Evolutionary conservation across 2,888 invertebrate genomes (phyloP).

Genomic region (Tetragonula carbonaria): DNA sequence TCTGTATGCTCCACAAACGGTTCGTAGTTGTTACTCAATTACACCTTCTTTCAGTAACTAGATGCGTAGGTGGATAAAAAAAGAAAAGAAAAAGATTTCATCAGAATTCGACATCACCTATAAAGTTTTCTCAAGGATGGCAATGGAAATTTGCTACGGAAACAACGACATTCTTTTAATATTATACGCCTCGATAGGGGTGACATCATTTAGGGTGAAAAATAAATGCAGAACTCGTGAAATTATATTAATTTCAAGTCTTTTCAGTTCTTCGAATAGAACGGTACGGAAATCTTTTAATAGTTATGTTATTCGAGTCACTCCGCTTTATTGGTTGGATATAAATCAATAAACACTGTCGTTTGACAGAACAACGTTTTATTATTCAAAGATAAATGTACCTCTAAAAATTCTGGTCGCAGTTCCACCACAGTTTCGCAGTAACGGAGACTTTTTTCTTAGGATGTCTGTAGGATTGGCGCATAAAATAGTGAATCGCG

Average conservation of each 20-base stretch:
- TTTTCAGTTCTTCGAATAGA: not conserved
- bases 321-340: not conserved
- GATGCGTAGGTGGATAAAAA: not conserved
- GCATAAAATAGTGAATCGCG: conserved; percentile 39
- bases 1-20: conserved; percentile 38
- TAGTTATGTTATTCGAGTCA: not conserved
- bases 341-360: conserved; percentile 13
- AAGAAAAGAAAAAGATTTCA: not conserved
- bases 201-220: not conserved
- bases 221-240: not conserved
- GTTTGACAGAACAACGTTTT: conserved; percentile 53
- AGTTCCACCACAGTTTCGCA: conserved; percentile 48
- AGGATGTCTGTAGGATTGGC: conserved; percentile 19
- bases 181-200: conserved; percentile 11
- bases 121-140: too few relatives aligned
- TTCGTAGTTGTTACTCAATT: conserved; percentile 45
- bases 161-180: not conserved
- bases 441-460: conserved; percentile 18
- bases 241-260: not conserved
- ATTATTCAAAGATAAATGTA: conserved; percentile 54
- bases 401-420: conserved; percentile 52
- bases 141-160: not conserved
- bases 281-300: not conserved
- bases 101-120: not conserved
- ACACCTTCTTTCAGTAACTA: conserved; percentile 20